Base-by-base conservation (phyloP, 2,113 vertebrate species). In the Lamprotornis superbus region DNA sequence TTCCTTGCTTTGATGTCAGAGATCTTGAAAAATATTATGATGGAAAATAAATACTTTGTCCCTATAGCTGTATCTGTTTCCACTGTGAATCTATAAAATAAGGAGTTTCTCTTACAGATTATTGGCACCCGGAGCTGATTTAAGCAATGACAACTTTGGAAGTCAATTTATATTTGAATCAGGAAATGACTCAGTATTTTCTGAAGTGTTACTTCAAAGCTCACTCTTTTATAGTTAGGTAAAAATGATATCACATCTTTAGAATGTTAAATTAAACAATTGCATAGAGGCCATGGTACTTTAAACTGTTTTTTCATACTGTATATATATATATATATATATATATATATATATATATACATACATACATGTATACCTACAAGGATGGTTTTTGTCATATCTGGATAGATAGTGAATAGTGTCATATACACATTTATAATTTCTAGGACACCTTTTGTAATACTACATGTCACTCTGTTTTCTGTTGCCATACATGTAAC, bases 161-260 rank as follows among this genome's bases (percentile, higher is more conserved):
- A 96, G 92, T 96, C 49, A 77, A 85, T 93, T 96, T 96, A 59
- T 96, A 91, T 96, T 97, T 97, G 89, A 95, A 94, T 95, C 91
- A 97, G 92, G 89, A 98, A 97, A 96, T 94, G 81, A 97, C 25
- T 97, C 89, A 94, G 46, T 89, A 96, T 87, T 96, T 98, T 94
- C 96, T 97, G 86, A 97, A 96, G 87, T 92, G 42, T 94, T 78
- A 92, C 79, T 97, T 98, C 93, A 97, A 98, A 97, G 89, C 47
- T 81, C 76, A 47, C 92, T 93, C 73, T 61, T 95, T 94, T 92
- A 80, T 30, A 90, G 88, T 96, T 96, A 94, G 92, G 85, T 97
- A 94, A 97, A 97, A 97, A 91, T 97, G 83, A 95, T 95, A 96
- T 97, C 92, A 95, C 60, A 52, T 95, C 65, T 96, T 93, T 76